A percentile compares a stretch with the other conserved stretches of the same genome.
Evolutionary conservation across 1,140 invertebrate genomes (phyloP).

Genomic region (Conus ventricosus): DNA sequence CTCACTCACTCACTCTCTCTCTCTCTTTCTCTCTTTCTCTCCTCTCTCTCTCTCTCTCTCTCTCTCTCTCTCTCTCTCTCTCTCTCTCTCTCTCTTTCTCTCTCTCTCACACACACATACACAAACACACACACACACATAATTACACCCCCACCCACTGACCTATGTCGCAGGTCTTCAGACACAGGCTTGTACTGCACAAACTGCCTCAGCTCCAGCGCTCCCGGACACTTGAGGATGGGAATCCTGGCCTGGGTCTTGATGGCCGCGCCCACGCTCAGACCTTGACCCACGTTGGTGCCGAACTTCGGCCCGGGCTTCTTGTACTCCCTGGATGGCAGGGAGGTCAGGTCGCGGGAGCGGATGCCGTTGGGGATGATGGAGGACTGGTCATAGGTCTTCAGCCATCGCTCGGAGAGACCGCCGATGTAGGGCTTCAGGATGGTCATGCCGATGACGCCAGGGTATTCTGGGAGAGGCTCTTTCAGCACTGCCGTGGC

Average conservation of each 20-base stretch:
- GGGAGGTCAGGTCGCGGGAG: slow-evolving; percentile 68
- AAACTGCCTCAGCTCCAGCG: slow-evolving; percentile 69
- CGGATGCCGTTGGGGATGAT: slow-evolving; percentile 71
- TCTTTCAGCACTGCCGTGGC: slow-evolving; percentile 71
- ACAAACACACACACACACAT: slow-evolving; percentile 46
- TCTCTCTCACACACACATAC: neutral
- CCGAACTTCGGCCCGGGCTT: slow-evolving; percentile 69
- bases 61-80: too few relatives aligned
- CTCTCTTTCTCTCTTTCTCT: too few relatives aligned
- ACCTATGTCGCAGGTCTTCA: slow-evolving; percentile 56
- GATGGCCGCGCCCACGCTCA: slow-evolving; percentile 62
- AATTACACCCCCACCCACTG: too few relatives aligned
- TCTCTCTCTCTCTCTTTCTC: too few relatives aligned
- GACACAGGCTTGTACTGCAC: slow-evolving; percentile 71
- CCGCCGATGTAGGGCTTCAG: slow-evolving; percentile 67
- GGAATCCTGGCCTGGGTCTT: slow-evolving; percentile 52
- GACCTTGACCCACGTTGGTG: slow-evolving; percentile 68
- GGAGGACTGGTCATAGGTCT: slow-evolving; percentile 69
- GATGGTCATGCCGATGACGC: slow-evolving; percentile 69
- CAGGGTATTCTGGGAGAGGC: slow-evolving; percentile 68
- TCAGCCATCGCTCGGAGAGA: slow-evolving; percentile 69
- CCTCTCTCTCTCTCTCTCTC: too few relatives aligned
- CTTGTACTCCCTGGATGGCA: slow-evolving; percentile 70
- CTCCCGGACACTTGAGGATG: slow-evolving; percentile 67
- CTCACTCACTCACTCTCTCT: neutral